A percentile compares a stretch with the other conserved stretches of the same genome.
Conservation (phyloP, 2,797 vertebrate genomes). For the Coranthus polyacanthus region DNA sequence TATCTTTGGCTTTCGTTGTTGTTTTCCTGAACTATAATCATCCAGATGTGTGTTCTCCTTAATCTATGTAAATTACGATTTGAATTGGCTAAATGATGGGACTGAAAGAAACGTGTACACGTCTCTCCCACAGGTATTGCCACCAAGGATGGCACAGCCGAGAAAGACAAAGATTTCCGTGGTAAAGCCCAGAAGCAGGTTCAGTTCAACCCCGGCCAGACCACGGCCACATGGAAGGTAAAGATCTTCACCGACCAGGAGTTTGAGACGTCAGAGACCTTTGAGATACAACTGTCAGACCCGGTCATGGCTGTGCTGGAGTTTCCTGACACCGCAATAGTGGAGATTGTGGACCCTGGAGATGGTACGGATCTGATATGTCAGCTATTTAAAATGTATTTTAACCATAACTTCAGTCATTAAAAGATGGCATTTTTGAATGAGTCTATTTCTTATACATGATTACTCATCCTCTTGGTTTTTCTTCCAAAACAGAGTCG, state of each 20-base stretch:
- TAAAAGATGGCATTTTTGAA: too few species aligned
- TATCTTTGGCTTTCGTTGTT: too few species aligned
- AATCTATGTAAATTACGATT: not conserved
- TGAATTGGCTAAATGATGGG: not conserved
- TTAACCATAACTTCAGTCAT: too few species aligned
- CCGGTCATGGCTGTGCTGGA: slow-evolving; percentile 90
- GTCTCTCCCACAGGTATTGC: slow-evolving; percentile 80
- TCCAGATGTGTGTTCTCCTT: too few species aligned
- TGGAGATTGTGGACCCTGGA: slow-evolving; percentile 91
- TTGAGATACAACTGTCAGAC: slow-evolving; percentile 90
- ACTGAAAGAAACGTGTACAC: not conserved
- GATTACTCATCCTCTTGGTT: slow-evolving; percentile 4
- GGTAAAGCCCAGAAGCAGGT: slow-evolving; percentile 89
- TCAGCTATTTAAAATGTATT: not conserved
- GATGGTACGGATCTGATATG: slow-evolving; percentile 82
- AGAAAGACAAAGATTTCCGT: slow-evolving; percentile 90
- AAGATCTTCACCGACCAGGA: slow-evolving; percentile 89
- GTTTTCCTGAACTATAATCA: too few species aligned
- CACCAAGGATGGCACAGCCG: slow-evolving; percentile 89
- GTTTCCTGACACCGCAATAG: slow-evolving; percentile 83
- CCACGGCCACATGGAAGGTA: slow-evolving; percentile 87
- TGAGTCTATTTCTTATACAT: not conserved
- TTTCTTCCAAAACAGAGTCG: slow-evolving; percentile 82
- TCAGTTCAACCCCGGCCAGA: slow-evolving; percentile 91
- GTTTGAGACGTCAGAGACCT: slow-evolving; percentile 90